Evolutionary conservation across 2,113 vertebrate species (phyloP).

Genomic region (Nycticebus coucang): DNA sequence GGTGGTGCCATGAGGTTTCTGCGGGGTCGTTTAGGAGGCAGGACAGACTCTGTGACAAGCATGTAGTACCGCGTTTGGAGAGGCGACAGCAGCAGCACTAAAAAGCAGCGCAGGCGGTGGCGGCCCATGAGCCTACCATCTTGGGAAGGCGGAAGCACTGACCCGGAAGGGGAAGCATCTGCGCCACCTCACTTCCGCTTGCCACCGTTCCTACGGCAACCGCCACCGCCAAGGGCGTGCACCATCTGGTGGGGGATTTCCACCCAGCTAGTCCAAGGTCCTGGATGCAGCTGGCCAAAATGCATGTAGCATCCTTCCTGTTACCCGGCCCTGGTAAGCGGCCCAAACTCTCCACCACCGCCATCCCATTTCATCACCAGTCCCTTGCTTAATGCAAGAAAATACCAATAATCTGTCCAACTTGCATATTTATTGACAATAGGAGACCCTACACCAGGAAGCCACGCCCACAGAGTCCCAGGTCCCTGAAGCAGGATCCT

Average conservation of each 20-base stretch:
- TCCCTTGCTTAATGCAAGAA: constrained; percentile 13
- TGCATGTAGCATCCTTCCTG: rapidly evolving
- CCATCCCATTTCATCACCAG: neutral
- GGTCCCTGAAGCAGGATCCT: neutral
- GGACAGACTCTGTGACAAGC: neutral
- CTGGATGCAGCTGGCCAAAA: too few relatives aligned
- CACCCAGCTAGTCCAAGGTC: neutral
- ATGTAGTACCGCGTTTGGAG: neutral
- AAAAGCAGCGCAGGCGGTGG: rapidly evolving
- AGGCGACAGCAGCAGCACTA: rapidly evolving
- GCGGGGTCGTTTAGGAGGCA: constrained; percentile 36
- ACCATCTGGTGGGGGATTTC: rapidly evolving
- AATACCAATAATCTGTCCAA: constrained; percentile 22
- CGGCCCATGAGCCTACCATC: neutral
- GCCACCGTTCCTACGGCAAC: neutral
- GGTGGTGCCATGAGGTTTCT: constrained; percentile 50
- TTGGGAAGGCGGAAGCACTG: rapidly evolving
- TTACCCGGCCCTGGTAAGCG: too few relatives aligned
- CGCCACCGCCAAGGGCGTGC: rapidly evolving
- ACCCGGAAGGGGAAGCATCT: constrained; percentile 46
- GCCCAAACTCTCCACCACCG: too few relatives aligned
- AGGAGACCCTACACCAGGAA: neutral
- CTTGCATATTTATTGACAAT: constrained; percentile 72
- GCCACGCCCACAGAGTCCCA: constrained; percentile 19
- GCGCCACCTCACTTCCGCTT: neutral